These are phyloP conservation scores for Thera obeliscata DNA, from an alignment of 2,888 invertebrate genomes.

Conservation along the genomic window DNA sequence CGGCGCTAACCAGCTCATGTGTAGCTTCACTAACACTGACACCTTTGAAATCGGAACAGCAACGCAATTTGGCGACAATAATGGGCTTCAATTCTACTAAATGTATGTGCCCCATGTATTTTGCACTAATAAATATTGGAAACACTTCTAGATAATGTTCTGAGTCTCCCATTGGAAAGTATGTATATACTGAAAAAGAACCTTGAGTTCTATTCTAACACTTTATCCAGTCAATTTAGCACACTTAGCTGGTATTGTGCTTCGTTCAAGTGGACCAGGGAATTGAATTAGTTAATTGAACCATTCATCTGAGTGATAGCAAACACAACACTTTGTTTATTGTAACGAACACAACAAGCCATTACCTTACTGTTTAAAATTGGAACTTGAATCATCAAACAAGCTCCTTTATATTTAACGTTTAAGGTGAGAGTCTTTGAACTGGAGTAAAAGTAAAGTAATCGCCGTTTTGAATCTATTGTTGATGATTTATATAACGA, in stretches of 20 bases:
- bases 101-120: background rate
- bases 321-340: slow-evolving; percentile 15
- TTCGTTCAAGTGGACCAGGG: slow-evolving; percentile 20
- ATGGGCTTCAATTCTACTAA: too few species aligned
- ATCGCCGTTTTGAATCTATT: too few species aligned
- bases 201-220: slow-evolving; percentile 13
- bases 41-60: too few species aligned
- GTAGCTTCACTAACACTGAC: too few species aligned
- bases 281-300: slow-evolving; percentile 26
- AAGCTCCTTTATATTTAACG: background rate
- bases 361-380: background rate
- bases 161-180: too few species aligned
- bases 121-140: background rate
- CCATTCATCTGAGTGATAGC: slow-evolving; percentile 19
- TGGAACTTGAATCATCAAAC: background rate
- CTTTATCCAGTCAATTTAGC: slow-evolving; percentile 13
- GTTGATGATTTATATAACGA: too few species aligned
- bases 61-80: too few species aligned
- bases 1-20: too few species aligned
- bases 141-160: background rate
- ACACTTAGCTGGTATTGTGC: slow-evolving; percentile 17
- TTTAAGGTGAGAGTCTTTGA: background rate
- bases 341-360: slow-evolving; percentile 9
- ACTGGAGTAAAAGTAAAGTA: too few species aligned
- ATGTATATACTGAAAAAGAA: background rate